phyloP scores from a whole-genome alignment of 2,888 invertebrate genomes.

The Scaptomyza reducta region DNA sequence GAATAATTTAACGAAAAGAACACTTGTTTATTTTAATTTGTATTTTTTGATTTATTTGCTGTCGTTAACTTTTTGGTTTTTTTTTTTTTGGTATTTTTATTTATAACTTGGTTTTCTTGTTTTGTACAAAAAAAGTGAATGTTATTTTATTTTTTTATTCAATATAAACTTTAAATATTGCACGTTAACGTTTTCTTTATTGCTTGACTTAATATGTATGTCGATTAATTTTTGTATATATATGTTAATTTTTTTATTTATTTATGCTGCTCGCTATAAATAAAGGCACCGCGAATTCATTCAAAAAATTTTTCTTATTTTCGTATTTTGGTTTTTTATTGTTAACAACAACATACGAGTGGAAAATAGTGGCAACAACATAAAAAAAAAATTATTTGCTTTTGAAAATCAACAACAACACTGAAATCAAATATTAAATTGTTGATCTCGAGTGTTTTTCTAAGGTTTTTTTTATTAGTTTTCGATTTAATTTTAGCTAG shows the following conservation, averaged over 20 bases:
- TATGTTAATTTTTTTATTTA: conserved; percentile 34
- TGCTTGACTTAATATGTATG: conserved; percentile 67
- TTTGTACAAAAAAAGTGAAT: conserved; percentile 48
- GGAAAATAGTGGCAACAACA: conserved; percentile 38
- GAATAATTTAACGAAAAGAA: conserved; percentile 40
- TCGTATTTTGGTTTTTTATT: conserved; percentile 31
- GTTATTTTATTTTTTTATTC: conserved; percentile 24
- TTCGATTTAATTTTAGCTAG: conserved; percentile 11
- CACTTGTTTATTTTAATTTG: conserved; percentile 18
- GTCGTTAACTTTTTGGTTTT: conserved; percentile 40
- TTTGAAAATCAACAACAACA: conserved; percentile 34
- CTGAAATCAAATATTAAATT: conserved; percentile 36
- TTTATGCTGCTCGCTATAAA: conserved; percentile 79
- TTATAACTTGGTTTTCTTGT: conserved; percentile 12
- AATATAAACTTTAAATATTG: conserved; percentile 79
- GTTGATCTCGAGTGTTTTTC: conserved; percentile 31
- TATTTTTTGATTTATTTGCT: conserved; percentile 67
- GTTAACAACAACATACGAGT: conserved; percentile 65
- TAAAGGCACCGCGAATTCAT: conserved; percentile 83
- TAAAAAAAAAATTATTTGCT: conserved; percentile 35
- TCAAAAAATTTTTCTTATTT: conserved; percentile 70
- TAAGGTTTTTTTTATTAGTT: conserved; percentile 30
- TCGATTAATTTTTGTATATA: conserved; percentile 33
- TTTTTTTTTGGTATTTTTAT: not conserved
- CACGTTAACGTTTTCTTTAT: conserved; percentile 72